phyloP scores from a whole-genome alignment of 2,888 invertebrate species.

The Drosophila austrosaltans region DNA sequence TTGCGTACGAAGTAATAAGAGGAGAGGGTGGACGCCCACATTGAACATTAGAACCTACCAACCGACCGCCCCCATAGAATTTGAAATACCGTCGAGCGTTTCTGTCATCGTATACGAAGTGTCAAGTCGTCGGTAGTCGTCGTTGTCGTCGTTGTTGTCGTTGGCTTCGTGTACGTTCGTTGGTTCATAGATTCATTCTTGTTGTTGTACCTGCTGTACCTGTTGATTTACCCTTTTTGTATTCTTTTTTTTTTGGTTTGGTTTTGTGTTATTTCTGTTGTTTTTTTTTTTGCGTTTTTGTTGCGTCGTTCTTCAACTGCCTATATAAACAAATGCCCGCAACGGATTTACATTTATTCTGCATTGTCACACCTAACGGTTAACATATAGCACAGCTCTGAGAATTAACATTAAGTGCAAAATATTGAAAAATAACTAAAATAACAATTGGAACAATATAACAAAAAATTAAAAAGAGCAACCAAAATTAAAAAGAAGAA shows the following conservation, averaged over 20 bases:
- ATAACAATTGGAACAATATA: too few species aligned
- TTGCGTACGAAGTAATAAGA: conserved; percentile 18
- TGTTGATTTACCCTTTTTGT: conserved; percentile 73
- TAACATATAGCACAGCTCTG: conserved; percentile 25
- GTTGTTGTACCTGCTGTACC: conserved; percentile 47
- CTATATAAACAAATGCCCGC: conserved; percentile 73
- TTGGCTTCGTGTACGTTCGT: conserved; percentile 27
- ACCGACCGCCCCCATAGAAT: conserved; percentile 24
- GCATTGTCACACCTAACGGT: conserved; percentile 67
- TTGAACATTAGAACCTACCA: conserved; percentile 34
- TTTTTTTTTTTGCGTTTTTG: conserved; percentile 18
- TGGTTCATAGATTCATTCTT: conserved; percentile 14
- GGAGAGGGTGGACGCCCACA: conserved; percentile 45
- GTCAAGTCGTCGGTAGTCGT: conserved; percentile 48
- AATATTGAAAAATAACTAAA: background rate
- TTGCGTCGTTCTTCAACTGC: conserved; percentile 47
- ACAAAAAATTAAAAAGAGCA: background rate
- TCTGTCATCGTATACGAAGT: conserved; percentile 46
- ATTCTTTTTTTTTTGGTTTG: background rate
- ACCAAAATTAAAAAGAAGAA: background rate
- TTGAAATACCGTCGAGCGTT: background rate
- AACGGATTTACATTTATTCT: conserved; percentile 75
- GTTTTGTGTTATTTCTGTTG: background rate
- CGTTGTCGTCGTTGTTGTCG: conserved; percentile 42
- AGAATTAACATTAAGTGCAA: conserved; percentile 25